Evolutionary conservation across 1,140 invertebrate species (phyloP).

Genomic region (Trypoxylus dichotomus): DNA sequence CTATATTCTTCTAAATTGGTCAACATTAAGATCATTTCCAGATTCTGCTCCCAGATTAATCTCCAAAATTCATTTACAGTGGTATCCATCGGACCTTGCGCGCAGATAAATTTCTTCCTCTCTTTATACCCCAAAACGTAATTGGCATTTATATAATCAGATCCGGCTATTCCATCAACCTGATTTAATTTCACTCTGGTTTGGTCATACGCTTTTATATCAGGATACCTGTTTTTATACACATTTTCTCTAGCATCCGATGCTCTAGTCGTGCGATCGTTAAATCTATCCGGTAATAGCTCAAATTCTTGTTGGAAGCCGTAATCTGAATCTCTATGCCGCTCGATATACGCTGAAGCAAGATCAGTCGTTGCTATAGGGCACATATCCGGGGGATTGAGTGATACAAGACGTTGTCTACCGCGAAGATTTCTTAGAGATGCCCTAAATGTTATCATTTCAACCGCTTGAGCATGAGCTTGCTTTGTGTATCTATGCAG

Average conservation of each 20-base stretch:
- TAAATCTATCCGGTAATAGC: conserved; percentile 81
- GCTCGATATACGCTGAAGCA: conserved; percentile 72
- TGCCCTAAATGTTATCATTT: conserved; percentile 71
- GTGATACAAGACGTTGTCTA: conserved; percentile 64
- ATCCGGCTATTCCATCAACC: conserved; percentile 74
- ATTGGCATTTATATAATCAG: conserved; percentile 93
- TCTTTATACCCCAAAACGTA: conserved; percentile 90
- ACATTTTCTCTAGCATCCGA: conserved; percentile 87
- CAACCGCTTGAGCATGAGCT: conserved; percentile 71
- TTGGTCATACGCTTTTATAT: conserved; percentile 92
- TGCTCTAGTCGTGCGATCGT: conserved; percentile 81
- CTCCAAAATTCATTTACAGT: conserved; percentile 96
- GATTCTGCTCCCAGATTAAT: conserved; percentile 96
- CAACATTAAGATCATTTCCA: conserved; percentile 91
- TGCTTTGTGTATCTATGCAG: conserved; percentile 74
- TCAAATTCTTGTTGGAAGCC: conserved; percentile 88
- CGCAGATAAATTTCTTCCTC: conserved; percentile 91
- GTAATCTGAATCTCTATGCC: conserved; percentile 84
- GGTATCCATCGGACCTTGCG: conserved; percentile 90
- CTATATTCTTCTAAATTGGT: conserved; percentile 94
- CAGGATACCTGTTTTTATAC: conserved; percentile 84
- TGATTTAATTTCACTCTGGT: conserved; percentile 80
- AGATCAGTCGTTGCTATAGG: conserved; percentile 74
- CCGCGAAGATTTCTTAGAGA: conserved; percentile 68
- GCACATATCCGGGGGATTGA: conserved; percentile 78